phyloP scores from a whole-genome alignment of 2,888 invertebrate species.

The Cantharis lateralis region DNA sequence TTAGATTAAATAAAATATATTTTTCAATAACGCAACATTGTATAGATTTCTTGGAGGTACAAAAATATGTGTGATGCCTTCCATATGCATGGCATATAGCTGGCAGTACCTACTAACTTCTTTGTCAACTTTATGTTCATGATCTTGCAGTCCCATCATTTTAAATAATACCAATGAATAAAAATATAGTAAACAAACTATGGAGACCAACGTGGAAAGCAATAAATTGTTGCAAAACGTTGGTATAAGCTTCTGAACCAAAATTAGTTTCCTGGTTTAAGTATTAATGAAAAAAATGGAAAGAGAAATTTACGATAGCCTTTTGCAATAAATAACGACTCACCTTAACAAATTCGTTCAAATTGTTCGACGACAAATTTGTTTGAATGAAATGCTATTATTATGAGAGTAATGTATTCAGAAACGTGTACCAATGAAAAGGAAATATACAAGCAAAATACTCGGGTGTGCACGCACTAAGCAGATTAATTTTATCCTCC shows the following conservation, averaged over 20 bases:
- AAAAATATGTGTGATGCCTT: not conserved
- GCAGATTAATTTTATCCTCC: conserved; percentile 21
- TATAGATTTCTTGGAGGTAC: not conserved
- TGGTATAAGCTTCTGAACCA: not conserved
- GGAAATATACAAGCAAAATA: conserved; percentile 7
- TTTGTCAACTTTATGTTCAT: not conserved
- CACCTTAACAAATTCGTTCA: not conserved
- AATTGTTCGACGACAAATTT: not conserved
- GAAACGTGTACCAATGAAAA: conserved; percentile 16
- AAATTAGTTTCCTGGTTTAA: not conserved
- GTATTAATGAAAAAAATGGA: not conserved
- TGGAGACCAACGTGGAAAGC: too few species aligned
- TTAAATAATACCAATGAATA: too few species aligned
- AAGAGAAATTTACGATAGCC: not conserved
- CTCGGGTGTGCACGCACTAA: conserved; percentile 17
- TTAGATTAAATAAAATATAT: conserved; percentile 10
- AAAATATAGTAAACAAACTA: too few species aligned
- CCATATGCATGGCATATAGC: not conserved
- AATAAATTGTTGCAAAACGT: too few species aligned
- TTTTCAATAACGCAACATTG: not conserved
- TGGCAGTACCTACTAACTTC: not conserved
- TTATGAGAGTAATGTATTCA: conserved; percentile 14
- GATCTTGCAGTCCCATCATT: not conserved
- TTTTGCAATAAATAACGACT: not conserved
- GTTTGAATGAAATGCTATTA: not conserved